Evolutionary conservation across 2,797 vertebrate genomes (phyloP).

Genomic region (Argyrosomus regius): DNA sequence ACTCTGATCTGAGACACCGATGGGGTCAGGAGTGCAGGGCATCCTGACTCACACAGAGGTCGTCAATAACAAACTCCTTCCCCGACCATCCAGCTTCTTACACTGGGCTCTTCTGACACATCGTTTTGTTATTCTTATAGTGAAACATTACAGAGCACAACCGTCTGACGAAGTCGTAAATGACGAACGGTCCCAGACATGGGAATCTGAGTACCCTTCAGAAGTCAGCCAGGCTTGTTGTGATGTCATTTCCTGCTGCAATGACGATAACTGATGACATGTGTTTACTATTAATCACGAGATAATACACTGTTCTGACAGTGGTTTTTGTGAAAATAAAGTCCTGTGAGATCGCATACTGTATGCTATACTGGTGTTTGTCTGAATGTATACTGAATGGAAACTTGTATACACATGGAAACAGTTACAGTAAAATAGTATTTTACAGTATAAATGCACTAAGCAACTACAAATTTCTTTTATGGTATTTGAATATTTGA

Average conservation of each 20-base stretch:
- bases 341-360: neutral
- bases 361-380: neutral
- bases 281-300: constrained; percentile 59
- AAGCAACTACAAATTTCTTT: neutral
- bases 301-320: constrained; percentile 17
- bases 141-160: constrained; percentile 69
- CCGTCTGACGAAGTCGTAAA: constrained; percentile 63
- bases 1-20: constrained; percentile 66
- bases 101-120: constrained; percentile 56
- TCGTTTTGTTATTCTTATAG: constrained; percentile 70
- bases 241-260: constrained; percentile 69
- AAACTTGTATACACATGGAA: neutral
- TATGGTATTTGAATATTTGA: neutral
- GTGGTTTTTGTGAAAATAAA: neutral
- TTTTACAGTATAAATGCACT: neutral
- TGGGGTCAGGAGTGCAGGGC: constrained; percentile 61
- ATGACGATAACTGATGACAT: constrained; percentile 52
- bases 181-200: constrained; percentile 55
- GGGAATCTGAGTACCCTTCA: constrained; percentile 58
- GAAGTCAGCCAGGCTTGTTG: constrained; percentile 41
- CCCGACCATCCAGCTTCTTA: constrained; percentile 30
- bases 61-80: constrained; percentile 70
- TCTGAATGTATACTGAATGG: constrained; percentile 2
- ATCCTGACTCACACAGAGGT: constrained; percentile 71
- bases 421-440: neutral